phyloP scores from a whole-genome alignment of 1,140 invertebrate genomes.

The Melitaea cinxia region DNA sequence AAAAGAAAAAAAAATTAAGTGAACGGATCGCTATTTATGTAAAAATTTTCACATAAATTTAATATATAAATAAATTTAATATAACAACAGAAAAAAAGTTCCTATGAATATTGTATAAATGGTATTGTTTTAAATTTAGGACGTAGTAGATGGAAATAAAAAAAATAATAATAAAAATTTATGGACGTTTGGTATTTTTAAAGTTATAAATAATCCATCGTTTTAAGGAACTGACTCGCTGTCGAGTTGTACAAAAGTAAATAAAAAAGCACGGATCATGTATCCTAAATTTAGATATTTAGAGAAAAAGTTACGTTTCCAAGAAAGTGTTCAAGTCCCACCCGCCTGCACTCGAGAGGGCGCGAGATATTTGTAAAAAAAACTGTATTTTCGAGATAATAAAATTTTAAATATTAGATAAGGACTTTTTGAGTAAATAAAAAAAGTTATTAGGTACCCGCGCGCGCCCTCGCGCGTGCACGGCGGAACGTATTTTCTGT shows the following conservation, averaged over 20 bases:
- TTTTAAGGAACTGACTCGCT: constrained; percentile 65
- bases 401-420: constrained; percentile 61
- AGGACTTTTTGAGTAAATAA: constrained; percentile 57
- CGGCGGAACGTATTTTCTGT: constrained; percentile 59
- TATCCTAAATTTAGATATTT: constrained; percentile 76
- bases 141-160: constrained; percentile 73
- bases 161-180: no score
- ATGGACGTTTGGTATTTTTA: constrained; percentile 80
- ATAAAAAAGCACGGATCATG: constrained; percentile 78
- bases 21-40: constrained; percentile 81
- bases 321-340: constrained; percentile 73
- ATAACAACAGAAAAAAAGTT: constrained; percentile 81
- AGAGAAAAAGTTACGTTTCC: constrained; percentile 76
- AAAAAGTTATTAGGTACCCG: constrained; percentile 41
- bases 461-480: constrained; percentile 39
- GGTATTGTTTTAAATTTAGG: constrained; percentile 81
- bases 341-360: constrained; percentile 44
- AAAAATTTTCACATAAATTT: constrained; percentile 79
- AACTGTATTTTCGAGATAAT: constrained; percentile 67
- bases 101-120: constrained; percentile 81
- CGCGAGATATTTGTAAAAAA: constrained; percentile 56
- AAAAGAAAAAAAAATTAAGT: constrained; percentile 62
- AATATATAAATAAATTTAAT: constrained; percentile 80
- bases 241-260: constrained; percentile 70
- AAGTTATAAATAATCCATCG: constrained; percentile 77